Evolutionary conservation across 2,113 vertebrate species (phyloP).

Genomic region (Mixornis gularis): DNA sequence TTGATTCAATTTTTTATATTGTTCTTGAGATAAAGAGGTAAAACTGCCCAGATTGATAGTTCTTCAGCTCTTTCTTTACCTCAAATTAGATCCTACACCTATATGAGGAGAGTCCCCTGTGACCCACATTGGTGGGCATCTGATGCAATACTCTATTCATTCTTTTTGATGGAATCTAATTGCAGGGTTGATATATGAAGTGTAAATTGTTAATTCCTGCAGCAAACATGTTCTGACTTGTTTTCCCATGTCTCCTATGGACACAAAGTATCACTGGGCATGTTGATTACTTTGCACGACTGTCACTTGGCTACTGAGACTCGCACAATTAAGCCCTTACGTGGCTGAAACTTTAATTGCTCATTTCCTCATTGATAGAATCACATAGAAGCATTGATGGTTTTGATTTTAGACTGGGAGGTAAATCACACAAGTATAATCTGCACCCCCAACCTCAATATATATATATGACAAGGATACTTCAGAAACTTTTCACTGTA

Average conservation of each 20-base stretch:
- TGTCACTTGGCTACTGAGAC: neutral
- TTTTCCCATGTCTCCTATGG: neutral
- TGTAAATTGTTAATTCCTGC: neutral
- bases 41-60: neutral
- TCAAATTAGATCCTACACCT: neutral
- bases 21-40: neutral
- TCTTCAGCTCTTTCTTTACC: neutral
- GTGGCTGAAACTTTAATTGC: neutral
- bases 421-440: neutral
- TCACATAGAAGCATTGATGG: neutral
- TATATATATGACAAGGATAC: neutral
- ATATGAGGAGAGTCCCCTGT: neutral
- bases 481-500: neutral
- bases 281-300: neutral
- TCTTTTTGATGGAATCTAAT: neutral
- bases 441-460: fast-evolving
- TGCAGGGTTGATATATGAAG: neutral
- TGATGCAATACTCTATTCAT: neutral
- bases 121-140: neutral
- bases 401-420: neutral
- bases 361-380: neutral
- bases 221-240: neutral
- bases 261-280: neutral
- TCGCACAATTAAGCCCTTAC: neutral
- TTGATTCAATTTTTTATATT: neutral